A percentile compares a stretch with the other conserved stretches of the same genome.
These are phyloP conservation scores for Pipra filicauda DNA, from an alignment of 2,113 vertebrate genomes.

Conservation along the genomic window DNA sequence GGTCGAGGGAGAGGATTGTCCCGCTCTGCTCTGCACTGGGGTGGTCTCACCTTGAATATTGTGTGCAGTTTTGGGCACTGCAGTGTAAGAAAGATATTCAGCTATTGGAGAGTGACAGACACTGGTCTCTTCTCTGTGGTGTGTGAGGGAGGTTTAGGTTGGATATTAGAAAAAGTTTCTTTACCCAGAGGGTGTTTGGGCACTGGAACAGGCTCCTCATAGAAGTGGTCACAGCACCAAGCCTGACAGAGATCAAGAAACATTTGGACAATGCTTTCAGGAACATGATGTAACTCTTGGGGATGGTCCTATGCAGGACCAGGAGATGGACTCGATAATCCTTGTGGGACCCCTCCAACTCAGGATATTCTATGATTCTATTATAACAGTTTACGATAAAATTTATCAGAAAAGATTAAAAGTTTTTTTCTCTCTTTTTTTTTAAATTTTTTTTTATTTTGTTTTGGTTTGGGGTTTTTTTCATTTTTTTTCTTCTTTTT, in stretches of 20 bases:
- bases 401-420: background rate
- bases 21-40: accelerated
- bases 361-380: background rate
- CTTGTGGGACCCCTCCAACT: background rate
- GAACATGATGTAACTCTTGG: background rate
- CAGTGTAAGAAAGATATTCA: background rate
- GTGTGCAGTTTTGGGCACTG: accelerated
- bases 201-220: background rate
- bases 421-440: background rate
- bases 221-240: background rate
- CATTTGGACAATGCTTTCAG: accelerated
- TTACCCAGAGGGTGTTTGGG: accelerated
- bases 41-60: accelerated
- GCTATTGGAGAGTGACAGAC: background rate
- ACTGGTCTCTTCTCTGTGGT: background rate
- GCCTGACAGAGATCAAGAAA: background rate
- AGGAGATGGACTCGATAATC: background rate
- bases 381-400: background rate
- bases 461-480: too few species aligned
- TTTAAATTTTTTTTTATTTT: accelerated
- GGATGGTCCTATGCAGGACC: accelerated
- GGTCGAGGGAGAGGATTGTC: background rate
- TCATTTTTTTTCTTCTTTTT: too few species aligned
- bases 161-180: background rate
- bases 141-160: background rate